Evolutionary conservation across 2,888 invertebrate species (phyloP).

Genomic region (Encarsia formosa): DNA sequence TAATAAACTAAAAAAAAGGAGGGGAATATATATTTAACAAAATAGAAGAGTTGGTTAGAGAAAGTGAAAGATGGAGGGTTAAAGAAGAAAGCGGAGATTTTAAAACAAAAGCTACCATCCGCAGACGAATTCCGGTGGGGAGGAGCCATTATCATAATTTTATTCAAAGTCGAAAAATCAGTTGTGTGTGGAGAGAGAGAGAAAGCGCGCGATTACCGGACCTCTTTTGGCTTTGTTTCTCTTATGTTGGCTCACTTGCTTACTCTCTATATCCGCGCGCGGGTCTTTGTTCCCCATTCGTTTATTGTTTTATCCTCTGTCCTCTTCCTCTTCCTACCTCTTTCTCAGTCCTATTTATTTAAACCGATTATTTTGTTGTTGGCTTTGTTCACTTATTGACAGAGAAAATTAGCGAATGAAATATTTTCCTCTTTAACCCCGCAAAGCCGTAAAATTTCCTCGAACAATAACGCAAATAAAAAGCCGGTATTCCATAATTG

Average conservation of each 20-base stretch:
- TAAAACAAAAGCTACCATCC: slow-evolving; percentile 44
- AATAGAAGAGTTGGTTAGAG: no score
- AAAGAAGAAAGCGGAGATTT: no score
- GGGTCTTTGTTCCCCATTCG: slow-evolving; percentile 4
- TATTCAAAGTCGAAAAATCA: slow-evolving; percentile 47
- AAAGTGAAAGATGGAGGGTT: no score
- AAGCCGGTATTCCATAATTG: no score
- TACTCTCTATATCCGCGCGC: no score
- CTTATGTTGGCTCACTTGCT: slow-evolving; percentile 23
- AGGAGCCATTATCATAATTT: slow-evolving; percentile 49
- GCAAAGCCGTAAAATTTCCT: no score
- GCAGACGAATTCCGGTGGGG: slow-evolving; percentile 26
- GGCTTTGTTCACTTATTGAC: slow-evolving; percentile 21
- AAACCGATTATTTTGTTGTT: slow-evolving; percentile 21
- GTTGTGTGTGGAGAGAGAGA: slow-evolving; percentile 41
- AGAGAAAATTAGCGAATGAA: slow-evolving; percentile 16
- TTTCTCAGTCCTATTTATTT: slow-evolving; percentile 19
- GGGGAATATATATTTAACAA: no score
- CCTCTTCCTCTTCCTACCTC: not conserved
- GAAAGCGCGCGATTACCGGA: slow-evolving; percentile 28
- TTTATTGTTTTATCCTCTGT: slow-evolving; percentile 22
- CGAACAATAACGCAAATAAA: no score
- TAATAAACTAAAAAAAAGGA: no score
- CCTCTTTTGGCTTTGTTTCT: slow-evolving; percentile 30
- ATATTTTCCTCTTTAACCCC: no score